Evolutionary conservation across 1,140 invertebrate species (phyloP), one percentile per base, ranked within the genome.

Genomic region (Drosophila lacertosa): DNA sequence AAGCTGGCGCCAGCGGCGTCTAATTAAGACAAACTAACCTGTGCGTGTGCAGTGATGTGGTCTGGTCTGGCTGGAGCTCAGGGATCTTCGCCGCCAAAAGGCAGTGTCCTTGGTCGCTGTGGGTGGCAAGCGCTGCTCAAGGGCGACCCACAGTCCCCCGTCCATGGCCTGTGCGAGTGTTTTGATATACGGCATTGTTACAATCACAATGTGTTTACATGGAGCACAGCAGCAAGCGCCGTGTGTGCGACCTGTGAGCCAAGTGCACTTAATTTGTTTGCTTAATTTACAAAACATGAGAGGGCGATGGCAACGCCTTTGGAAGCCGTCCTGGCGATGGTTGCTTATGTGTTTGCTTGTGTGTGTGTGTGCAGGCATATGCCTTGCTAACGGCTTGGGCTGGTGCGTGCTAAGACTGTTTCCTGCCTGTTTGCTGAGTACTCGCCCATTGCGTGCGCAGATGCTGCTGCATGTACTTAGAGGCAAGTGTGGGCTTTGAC

Each of bases 251-350:
- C 51, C 62, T 37, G 64, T 65, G 81, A 77, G 82, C 81, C 83
- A 89, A 89, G 83, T 89, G 83, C 83, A 89, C 86, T 89, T 89
- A 89, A 89, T 89, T 89, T 89, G 83, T 89, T 89, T 89, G 83
- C 76, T 89, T 89, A 89, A 89, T 89, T 89, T 89, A 89, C 72
- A 84, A 89, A 86, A 89, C 83, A 89, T 79, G 72, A 86, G 76
- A 86, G 67, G 74, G 53, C 39, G 60, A 64, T 45, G 60, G 42
- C 32, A 45, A 40, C 54, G 44, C 9, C 15, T 40, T 13, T 53
- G 48, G 24, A 7, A 16, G 40, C 29, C 7, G 26, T 16, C 51
- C 45, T 66, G 45, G 35, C 39, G 22, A 16, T 32, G 13, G 7
- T 16, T 47, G 42, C 4, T 22, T 26, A 15, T 42, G 40, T 40